Conservation (phyloP, 2,888 invertebrate species). For the Rhorus exstirpatorius region DNA sequence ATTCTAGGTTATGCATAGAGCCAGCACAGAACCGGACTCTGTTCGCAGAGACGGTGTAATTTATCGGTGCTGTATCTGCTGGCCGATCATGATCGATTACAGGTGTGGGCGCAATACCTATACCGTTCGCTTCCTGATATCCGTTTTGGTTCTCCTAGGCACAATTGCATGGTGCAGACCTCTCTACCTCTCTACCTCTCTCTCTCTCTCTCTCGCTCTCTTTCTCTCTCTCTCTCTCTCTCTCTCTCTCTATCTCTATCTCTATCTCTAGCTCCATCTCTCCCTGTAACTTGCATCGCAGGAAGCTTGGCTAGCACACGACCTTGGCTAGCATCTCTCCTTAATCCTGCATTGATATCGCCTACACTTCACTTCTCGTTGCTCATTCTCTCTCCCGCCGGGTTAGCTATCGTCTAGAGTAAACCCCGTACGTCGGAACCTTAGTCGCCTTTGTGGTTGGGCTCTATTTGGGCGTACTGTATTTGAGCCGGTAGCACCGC, state of each 20-base stretch:
- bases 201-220: conserved; percentile 40
- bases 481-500: conserved; percentile 55
- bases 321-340: conserved; percentile 47
- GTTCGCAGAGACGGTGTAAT: conserved; percentile 42
- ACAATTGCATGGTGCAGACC: conserved; percentile 27
- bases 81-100: conserved; percentile 57
- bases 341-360: conserved; percentile 47
- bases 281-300: conserved; percentile 5
- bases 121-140: conserved; percentile 21
- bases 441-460: conserved; percentile 75
- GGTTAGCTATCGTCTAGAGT: conserved; percentile 48
- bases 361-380: conserved; percentile 44
- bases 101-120: conserved; percentile 36
- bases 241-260: conserved; percentile 24
- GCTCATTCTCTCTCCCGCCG: conserved; percentile 26
- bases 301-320: conserved; percentile 15
- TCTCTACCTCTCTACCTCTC: conserved; percentile 38
- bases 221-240: conserved; percentile 38
- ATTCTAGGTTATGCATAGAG: conserved; percentile 36
- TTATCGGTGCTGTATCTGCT: conserved; percentile 59
- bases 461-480: conserved; percentile 75
- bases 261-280: conserved; percentile 27
- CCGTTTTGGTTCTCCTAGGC: conserved; percentile 18
- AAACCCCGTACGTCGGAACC: conserved; percentile 56
- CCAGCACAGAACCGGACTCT: background rate